These are phyloP conservation scores for Hycleus cichorii DNA, from an alignment of 1,140 invertebrate species.

Conservation along the genomic window DNA sequence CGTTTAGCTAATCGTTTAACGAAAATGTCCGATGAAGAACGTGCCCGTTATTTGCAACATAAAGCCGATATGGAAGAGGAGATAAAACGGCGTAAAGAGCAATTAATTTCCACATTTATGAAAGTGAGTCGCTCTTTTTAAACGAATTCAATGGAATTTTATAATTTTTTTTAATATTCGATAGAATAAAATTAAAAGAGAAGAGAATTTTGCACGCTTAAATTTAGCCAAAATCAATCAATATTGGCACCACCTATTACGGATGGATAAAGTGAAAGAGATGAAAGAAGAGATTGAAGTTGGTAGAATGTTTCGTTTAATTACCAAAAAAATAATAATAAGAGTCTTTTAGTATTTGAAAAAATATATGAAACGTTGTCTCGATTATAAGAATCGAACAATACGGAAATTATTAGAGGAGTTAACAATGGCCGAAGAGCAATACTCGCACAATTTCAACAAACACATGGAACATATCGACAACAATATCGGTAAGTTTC, in stretches of 20 bases:
- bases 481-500: conserved; percentile 54
- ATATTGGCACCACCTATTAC: conserved; percentile 67
- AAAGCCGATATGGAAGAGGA: conserved; percentile 72
- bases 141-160: background rate
- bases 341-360: conserved; percentile 46
- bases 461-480: conserved; percentile 61
- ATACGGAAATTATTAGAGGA: conserved; percentile 56
- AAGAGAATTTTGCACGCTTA: conserved; percentile 66
- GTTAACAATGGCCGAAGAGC: conserved; percentile 58
- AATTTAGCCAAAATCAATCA: conserved; percentile 78
- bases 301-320: conserved; percentile 12
- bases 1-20: conserved; percentile 66
- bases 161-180: conserved; percentile 6
- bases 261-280: conserved; percentile 66
- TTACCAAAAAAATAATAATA: background rate
- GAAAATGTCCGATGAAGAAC: conserved; percentile 74
- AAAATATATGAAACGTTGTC: conserved; percentile 49
- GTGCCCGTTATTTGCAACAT: conserved; percentile 67
- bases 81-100: conserved; percentile 63
- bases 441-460: conserved; percentile 60
- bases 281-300: conserved; percentile 59
- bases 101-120: conserved; percentile 66
- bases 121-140: conserved; percentile 49
- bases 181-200: conserved; percentile 71
- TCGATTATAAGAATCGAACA: conserved; percentile 58